Percentiles rank a stretch among this genome's conserved stretches.
These are phyloP conservation scores for Diplazon laetatorius DNA, from an alignment of 2,888 invertebrate species.

Conservation along the genomic window DNA sequence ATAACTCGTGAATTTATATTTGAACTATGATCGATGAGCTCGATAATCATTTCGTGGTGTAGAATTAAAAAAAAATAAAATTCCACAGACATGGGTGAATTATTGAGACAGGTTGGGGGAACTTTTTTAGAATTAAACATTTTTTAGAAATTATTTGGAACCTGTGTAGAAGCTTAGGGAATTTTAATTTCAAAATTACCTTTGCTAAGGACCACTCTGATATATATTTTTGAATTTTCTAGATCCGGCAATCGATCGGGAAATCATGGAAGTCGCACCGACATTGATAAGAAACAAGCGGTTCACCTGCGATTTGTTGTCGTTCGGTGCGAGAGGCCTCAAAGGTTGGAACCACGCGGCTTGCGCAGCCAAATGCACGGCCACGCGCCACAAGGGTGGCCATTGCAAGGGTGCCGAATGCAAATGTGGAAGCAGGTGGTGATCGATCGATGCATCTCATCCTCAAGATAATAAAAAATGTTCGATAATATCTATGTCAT, in stretches of 20 bases:
- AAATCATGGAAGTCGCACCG: neutral
- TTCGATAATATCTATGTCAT: neutral
- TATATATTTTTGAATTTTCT: neutral
- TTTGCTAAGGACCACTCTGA: neutral
- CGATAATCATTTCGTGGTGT: too few relatives aligned
- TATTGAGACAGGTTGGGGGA: too few relatives aligned
- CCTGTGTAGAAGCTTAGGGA: too few relatives aligned
- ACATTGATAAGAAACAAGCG: conserved; percentile 51
- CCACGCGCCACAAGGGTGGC: conserved; percentile 46
- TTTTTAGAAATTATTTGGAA: too few relatives aligned
- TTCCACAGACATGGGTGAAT: too few relatives aligned
- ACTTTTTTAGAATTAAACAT: too few relatives aligned
- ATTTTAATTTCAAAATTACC: neutral
- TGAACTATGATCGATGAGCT: too few relatives aligned
- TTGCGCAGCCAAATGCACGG: conserved; percentile 54
- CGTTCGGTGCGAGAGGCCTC: conserved; percentile 42
- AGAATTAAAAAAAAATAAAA: too few relatives aligned
- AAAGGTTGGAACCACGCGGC: conserved; percentile 57
- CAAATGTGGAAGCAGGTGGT: conserved; percentile 55
- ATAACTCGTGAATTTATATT: too few relatives aligned
- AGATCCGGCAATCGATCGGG: conserved; percentile 9
- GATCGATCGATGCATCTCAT: conserved; percentile 2
- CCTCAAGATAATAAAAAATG: conserved; percentile 7
- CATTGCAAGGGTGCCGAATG: conserved; percentile 51
- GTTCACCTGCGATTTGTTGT: conserved; percentile 54